Evolutionary conservation across 2,888 invertebrate genomes (phyloP), one percentile per base, ranked within the genome.

Genomic region (Patella depressa): DNA sequence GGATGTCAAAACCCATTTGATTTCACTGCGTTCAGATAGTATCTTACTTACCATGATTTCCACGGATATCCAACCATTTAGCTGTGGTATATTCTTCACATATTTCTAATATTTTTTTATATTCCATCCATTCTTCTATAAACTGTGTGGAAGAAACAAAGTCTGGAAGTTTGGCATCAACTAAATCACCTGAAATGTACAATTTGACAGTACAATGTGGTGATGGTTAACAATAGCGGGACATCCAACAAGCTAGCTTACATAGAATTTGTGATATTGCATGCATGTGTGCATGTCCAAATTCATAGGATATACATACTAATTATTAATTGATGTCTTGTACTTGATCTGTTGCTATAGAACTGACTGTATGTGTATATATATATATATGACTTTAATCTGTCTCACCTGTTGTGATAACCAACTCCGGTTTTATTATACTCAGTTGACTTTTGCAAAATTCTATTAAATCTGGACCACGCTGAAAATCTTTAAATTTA

Each of bases 21-120:
- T 34, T 34, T 34, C 45, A 9, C 45, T 45, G 45, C 45, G 9
- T 45, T 45, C 45, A 9, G 45, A 45, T 45, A 45, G 9, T 9
- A 17, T 70, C 17, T 65, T 71, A 76, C 89, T 91, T 93, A 96
- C 96, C 97, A 94, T 97, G 97, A 93, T 97, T 97, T 91, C 97
- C 97, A 91, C 97, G 93, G 81, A 97, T 95, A 92, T 97, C 97
- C 80, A 97, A 92, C 97, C 97, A 97, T 54, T 94, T 92, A 3
- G 96, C 96, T 88, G 94, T 94, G 70, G 69, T 77, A 14, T 76
- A 24, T 59, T 81, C 94, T 93, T 74, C 93, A 93, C 45, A 96
- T 93, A 85, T 94, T 73, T 94, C 92, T 55, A 97, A 92, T 81
- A 95, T 93, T 86, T 94, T 93, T 84, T 94, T 93, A 90, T 97